Evolutionary conservation across 2,113 vertebrate species (phyloP), one percentile per base, ranked within the genome.

Genomic region (Speoplatyrhinus poulsoni): DNA sequence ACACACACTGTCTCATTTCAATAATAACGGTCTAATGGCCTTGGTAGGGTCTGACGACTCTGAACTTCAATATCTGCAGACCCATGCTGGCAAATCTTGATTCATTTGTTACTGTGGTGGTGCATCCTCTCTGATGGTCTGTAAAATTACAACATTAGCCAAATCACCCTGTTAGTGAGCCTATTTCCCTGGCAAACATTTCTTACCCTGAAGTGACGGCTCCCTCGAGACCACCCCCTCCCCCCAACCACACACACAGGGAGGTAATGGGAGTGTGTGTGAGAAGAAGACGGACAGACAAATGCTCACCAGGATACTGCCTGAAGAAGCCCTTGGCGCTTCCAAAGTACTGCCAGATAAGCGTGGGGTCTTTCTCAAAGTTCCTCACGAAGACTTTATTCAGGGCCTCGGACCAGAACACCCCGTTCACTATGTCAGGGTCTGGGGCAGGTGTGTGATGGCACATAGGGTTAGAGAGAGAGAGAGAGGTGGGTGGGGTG

Each of bases 381-480:
- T 99, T 99, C 81, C 99, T 96, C 9, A 99, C 96, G 75, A 99
- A 99, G 2, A 99, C 96, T 85, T 98, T 98, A 86, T 99, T 99
- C 81, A 99, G 91, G 10, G 97, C 96, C 85, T 99, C 96, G 0
- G 98, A 99, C 98, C 98, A 99, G 76, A 95, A 99, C 60, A 98
- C 96, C 36, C 98, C 98, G 54, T 99, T 99, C 76, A 99, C 95
- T 65, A 99, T 98, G 26, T 96, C 96, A 66, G 98, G 95, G 90
- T 99, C 97, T 99, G 82, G 41, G 69, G 62, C 60, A 19, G 52
- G 77, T 60, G 12, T 16, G 17, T 48, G 13, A 16, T 13, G n/a
- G 26, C 19, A 41, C 26, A 26, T 26, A 26, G 26, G 26, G 26
- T 26, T 26, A 26, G 26, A 26, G 26, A 26, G 26, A 26, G 26